Evolutionary conservation across 2,113 vertebrate genomes (phyloP).

Genomic region (Anguilla rostrata): DNA sequence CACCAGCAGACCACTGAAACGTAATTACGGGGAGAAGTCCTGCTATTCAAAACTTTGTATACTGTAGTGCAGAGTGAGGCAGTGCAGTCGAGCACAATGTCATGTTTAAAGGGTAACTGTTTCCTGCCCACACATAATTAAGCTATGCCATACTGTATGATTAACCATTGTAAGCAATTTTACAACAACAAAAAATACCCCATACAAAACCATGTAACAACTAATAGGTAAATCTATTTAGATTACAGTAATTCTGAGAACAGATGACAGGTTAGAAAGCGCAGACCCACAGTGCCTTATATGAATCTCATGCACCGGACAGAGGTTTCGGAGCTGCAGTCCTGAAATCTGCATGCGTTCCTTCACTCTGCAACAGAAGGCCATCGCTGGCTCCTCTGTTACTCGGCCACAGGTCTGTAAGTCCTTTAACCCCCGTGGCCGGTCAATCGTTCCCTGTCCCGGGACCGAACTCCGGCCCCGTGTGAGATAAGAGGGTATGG

Average conservation of each 20-base stretch:
- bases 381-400: too few relatives aligned
- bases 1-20: not conserved
- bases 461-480: not conserved
- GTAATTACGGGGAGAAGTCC: too few relatives aligned
- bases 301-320: not conserved
- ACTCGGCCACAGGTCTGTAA: too few relatives aligned
- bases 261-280: not conserved
- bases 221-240: not conserved
- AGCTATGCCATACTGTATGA: not conserved
- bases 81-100: not conserved
- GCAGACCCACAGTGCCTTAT: not conserved
- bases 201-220: not conserved
- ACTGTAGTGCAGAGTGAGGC: too few relatives aligned
- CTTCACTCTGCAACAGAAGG: too few relatives aligned
- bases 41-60: too few relatives aligned
- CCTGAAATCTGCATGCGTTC: too few relatives aligned
- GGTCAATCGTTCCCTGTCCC: too few relatives aligned
- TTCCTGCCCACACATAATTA: not conserved
- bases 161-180: not conserved
- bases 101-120: not conserved
- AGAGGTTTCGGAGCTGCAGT: not conserved
- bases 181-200: not conserved
- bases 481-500: not conserved
- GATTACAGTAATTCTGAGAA: not conserved
- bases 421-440: not conserved